A percentile compares a stretch with the other conserved stretches of the same genome.
These are phyloP conservation scores for Sebastolobus altivelis DNA, from an alignment of 2,797 vertebrate species.

Conservation along the genomic window DNA sequence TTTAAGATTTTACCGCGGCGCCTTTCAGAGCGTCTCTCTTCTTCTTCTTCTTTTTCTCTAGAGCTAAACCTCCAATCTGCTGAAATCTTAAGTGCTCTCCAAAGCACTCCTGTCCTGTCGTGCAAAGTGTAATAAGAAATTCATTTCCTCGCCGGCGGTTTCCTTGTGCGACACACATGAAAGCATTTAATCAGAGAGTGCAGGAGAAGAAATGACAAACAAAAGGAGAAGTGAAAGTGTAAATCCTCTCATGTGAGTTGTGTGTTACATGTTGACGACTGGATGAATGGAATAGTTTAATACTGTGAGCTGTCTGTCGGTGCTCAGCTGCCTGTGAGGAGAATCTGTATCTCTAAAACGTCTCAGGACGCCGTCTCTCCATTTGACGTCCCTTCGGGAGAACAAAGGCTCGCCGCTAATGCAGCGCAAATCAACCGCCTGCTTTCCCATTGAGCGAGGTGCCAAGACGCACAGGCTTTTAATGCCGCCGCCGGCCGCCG, in stretches of 20 bases:
- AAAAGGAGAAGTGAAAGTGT: constrained; percentile 24
- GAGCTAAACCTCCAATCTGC: background rate
- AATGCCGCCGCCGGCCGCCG: constrained; percentile 50
- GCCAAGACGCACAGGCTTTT: constrained; percentile 68
- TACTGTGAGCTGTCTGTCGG: constrained; percentile 44
- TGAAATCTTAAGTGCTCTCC: constrained; percentile 8
- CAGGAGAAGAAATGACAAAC: background rate
- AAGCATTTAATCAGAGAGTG: constrained; percentile 49
- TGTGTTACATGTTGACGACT: constrained; percentile 13
- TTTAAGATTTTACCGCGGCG: background rate
- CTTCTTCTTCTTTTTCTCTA: background rate
- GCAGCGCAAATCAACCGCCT: constrained; percentile 65
- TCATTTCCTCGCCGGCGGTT: constrained; percentile 20
- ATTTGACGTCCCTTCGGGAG: constrained; percentile 68
- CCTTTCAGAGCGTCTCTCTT: background rate
- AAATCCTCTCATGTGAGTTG: background rate
- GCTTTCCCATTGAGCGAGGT: constrained; percentile 60
- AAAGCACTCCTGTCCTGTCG: constrained; percentile 1
- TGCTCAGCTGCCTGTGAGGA: constrained; percentile 65
- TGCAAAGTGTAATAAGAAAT: constrained; percentile 8
- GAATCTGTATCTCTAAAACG: constrained; percentile 63
- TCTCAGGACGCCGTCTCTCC: constrained; percentile 69
- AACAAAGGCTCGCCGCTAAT: constrained; percentile 73
- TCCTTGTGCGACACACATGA: constrained; percentile 31
- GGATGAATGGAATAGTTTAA: constrained; percentile 40